Conservation (phyloP, 2,888 invertebrate genomes). For the Trilocha varians region DNA sequence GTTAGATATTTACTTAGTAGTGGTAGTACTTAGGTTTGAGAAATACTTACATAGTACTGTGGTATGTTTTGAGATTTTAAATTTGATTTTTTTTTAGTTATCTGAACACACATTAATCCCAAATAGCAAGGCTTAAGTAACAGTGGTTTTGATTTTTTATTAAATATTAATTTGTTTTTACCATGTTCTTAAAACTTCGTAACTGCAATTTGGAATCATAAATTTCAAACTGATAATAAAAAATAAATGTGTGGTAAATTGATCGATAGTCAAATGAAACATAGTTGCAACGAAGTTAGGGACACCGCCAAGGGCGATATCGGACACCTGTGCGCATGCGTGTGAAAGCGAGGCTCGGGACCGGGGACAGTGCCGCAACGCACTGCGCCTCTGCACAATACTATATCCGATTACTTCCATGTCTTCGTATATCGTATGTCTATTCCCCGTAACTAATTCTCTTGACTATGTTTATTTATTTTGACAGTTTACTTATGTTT, state of each 20-base stretch:
- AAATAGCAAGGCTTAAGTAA: no score
- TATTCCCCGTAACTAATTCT: slow-evolving; percentile 33
- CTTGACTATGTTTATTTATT: slow-evolving; percentile 50
- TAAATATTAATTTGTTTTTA: no score
- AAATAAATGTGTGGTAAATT: neutral
- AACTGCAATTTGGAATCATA: no score
- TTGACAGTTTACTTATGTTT: slow-evolving; percentile 44
- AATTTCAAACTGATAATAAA: neutral
- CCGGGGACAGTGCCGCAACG: slow-evolving; percentile 45
- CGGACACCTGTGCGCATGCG: slow-evolving; percentile 69
- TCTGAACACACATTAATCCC: no score
- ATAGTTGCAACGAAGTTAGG: slow-evolving; percentile 41
- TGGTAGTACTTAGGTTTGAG: no score
- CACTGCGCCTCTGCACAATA: slow-evolving; percentile 65
- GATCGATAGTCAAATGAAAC: neutral
- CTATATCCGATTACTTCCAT: slow-evolving; percentile 64
- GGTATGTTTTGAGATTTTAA: no score
- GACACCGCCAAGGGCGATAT: slow-evolving; percentile 65
- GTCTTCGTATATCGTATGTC: slow-evolving; percentile 64
- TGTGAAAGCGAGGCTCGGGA: slow-evolving; percentile 50
- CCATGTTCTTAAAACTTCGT: no score
- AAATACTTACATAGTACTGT: no score
- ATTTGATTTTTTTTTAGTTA: no score
- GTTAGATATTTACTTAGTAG: no score
- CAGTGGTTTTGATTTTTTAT: no score